Percentiles rank a stretch among this genome's conserved stretches.
Evolutionary conservation across 2,797 vertebrate genomes (phyloP).

Genomic region (Macropodus opercularis): DNA sequence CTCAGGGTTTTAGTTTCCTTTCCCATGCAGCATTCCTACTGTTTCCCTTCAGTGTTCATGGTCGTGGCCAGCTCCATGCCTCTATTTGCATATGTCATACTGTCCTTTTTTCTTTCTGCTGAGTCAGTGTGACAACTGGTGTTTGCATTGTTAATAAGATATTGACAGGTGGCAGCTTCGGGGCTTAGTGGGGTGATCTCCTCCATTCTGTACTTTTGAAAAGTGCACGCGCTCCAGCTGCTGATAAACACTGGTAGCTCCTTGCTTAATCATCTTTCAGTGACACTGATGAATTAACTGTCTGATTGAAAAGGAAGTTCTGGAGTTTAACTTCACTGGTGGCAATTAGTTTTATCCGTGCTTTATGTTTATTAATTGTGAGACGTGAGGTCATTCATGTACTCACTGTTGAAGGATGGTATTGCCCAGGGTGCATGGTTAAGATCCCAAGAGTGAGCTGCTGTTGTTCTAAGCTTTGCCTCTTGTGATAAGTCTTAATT

Average conservation of each 20-base stretch:
- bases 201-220: slow-evolving; percentile 34
- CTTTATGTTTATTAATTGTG: slow-evolving; percentile 52
- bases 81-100: slow-evolving; percentile 41
- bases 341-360: slow-evolving; percentile 54
- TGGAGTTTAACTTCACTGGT: slow-evolving; percentile 54
- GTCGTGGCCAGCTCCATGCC: slow-evolving; percentile 38
- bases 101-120: slow-evolving; percentile 48
- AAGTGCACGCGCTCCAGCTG: slow-evolving; percentile 33
- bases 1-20: background rate
- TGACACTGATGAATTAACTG: slow-evolving; percentile 65
- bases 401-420: slow-evolving; percentile 6
- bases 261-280: slow-evolving; percentile 59
- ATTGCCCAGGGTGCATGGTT: slow-evolving; percentile 15
- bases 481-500: slow-evolving; percentile 55
- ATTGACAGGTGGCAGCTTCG: slow-evolving; percentile 62
- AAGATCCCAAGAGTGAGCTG: slow-evolving; percentile 30
- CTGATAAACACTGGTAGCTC: slow-evolving; percentile 40
- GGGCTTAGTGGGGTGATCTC: slow-evolving; percentile 38
- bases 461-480: slow-evolving; percentile 43
- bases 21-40: background rate
- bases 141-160: slow-evolving; percentile 61
- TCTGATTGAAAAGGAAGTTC: slow-evolving; percentile 54
- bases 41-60: slow-evolving; percentile 6
- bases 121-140: slow-evolving; percentile 54
- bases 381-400: slow-evolving; percentile 30